Evolutionary conservation across 2,113 vertebrate species (phyloP), one percentile per base, ranked within the genome.

Genomic region (Mormyrus lacerda): DNA sequence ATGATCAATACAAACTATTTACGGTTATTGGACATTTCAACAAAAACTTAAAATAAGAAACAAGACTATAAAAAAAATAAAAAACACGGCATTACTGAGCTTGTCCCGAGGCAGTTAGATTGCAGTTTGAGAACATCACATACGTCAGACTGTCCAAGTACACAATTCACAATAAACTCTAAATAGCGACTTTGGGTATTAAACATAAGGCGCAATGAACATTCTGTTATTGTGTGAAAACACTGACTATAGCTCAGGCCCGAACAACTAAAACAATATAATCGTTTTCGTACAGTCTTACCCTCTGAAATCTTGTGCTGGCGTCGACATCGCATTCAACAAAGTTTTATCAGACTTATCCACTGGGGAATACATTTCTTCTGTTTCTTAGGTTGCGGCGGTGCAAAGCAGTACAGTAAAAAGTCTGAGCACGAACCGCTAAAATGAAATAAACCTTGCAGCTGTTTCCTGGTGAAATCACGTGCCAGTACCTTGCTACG

Each of bases 251-350:
- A 79, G 27, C 3, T 9, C 65, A 73, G 65, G 65, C 27, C 65
- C 3, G 65, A 11, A n/a, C 27, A 73, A 4, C 15, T 15, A 39
- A 35, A 79, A 79, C 42, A 15, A 79, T 39, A 35, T 19, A 39
- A 39, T 79, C 31, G 73, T 76, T 76, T 35, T 39, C 7, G 27
- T 2, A 4, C 8, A 87, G 85, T 58, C 94, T 94, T 90, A 96
- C 95, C 95, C 94, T 93, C 93, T 92, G 1, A 91, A 92, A 87
- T 94, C 93, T 2, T 93, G 86, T 1, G 92, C 93, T 1, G 93
- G 94, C 21, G 84, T 92, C 4, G 69, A 89, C 1, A 90, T 51
- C 2, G 69, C 65, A 91, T 94, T 93, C 27, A 87, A 42, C 31
- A 93, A 85, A 3, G 92, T 88, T 91, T 91, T 94, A n/a, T 90